These are phyloP conservation scores for Agrochola lota DNA, from an alignment of 2,888 invertebrate species.

Conservation along the genomic window DNA sequence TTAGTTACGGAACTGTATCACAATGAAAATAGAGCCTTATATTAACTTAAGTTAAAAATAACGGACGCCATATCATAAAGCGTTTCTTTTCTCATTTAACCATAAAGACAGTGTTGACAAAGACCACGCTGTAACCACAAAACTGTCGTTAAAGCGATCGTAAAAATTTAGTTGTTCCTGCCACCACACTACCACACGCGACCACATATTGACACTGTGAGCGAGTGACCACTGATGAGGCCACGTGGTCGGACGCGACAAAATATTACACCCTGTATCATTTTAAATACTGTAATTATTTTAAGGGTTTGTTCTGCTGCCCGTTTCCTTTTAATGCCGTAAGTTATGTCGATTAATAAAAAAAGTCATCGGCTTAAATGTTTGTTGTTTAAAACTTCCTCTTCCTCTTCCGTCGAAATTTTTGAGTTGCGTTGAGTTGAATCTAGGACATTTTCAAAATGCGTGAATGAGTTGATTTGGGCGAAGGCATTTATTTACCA, in stretches of 20 bases:
- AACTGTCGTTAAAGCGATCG: slow-evolving; percentile 45
- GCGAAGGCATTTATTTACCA: not conserved
- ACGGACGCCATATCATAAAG: slow-evolving; percentile 3
- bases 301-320: not conserved
- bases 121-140: slow-evolving; percentile 54
- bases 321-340: not conserved
- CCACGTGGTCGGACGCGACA: slow-evolving; percentile 9
- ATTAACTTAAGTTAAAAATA: slow-evolving; percentile 23
- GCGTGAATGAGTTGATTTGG: not conserved
- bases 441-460: not conserved
- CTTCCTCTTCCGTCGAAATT: not conserved
- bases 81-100: slow-evolving; percentile 36
- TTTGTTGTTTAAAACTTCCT: not conserved
- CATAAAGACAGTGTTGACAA: slow-evolving; percentile 43
- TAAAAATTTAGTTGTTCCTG: slow-evolving; percentile 52
- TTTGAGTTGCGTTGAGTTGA: not conserved
- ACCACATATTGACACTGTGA: slow-evolving; percentile 54
- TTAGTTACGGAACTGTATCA: not conserved
- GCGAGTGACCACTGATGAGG: slow-evolving; percentile 20
- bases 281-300: slow-evolving; percentile 6
- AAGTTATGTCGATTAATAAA: not conserved
- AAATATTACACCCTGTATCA: not conserved
- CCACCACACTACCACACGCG: slow-evolving; percentile 43
- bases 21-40: not conserved
- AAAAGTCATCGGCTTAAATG: too few relatives aligned